These are phyloP conservation scores for Aegotheles bennettii DNA, from an alignment of 2,113 vertebrate genomes.

Conservation along the genomic window DNA sequence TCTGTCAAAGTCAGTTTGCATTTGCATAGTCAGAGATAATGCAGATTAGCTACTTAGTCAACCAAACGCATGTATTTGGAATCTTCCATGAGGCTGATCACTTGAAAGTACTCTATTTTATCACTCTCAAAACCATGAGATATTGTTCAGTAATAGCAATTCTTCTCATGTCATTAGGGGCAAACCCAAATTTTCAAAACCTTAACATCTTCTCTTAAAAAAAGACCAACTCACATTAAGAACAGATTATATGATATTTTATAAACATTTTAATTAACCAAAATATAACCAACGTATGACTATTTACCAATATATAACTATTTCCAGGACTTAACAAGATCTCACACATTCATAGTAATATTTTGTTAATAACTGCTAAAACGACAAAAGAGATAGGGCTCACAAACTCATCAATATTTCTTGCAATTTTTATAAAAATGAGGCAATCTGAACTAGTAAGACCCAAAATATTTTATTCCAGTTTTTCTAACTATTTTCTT, in stretches of 20 bases:
- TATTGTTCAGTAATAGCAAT: neutral
- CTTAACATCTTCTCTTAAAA: neutral
- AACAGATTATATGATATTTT: neutral
- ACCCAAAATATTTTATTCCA: neutral
- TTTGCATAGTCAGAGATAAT: neutral
- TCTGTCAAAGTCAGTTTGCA: neutral
- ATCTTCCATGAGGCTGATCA: neutral
- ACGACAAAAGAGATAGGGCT: neutral
- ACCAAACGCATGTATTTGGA: neutral
- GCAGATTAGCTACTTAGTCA: neutral
- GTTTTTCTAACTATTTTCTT: neutral
- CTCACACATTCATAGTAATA: neutral
- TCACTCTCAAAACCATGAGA: neutral
- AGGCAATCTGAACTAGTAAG: too few species aligned
- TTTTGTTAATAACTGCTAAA: neutral
- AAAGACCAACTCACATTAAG: neutral
- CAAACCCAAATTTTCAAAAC: neutral
- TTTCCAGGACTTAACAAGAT: neutral
- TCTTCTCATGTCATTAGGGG: neutral
- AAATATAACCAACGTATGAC: neutral
- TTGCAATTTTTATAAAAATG: neutral
- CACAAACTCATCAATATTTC: neutral
- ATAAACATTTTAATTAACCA: neutral
- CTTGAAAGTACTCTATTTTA: neutral
- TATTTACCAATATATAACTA: neutral